Conservation (phyloP, 2,113 vertebrate genomes). For the Mormyrus lacerda region DNA sequence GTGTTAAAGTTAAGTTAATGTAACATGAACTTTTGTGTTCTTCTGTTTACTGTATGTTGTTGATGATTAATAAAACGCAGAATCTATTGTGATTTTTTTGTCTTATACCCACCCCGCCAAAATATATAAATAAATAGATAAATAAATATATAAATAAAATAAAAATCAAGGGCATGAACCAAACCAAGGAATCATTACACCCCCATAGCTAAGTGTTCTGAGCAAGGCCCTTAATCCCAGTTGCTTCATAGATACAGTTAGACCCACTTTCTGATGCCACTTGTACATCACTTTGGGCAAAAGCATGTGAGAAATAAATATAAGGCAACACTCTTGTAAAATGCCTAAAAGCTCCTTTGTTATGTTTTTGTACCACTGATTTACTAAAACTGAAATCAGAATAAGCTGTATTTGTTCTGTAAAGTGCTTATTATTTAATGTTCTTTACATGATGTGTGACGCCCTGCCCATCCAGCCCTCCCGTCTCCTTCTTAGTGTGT, state of each 20-base stretch:
- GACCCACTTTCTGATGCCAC: background rate
- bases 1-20: background rate
- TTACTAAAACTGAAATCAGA: background rate
- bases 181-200: too few relatives aligned
- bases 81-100: too few relatives aligned
- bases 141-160: too few relatives aligned
- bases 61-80: background rate
- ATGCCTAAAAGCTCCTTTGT: background rate
- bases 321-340: background rate
- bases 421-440: background rate
- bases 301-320: background rate
- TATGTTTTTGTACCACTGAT: background rate
- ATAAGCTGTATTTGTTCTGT: background rate
- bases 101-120: background rate
- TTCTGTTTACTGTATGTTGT: background rate
- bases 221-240: background rate
- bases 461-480: background rate
- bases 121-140: too few relatives aligned
- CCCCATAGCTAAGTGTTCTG: background rate
- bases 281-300: background rate
- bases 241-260: background rate
- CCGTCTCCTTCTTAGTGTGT: background rate
- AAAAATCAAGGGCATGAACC: background rate
- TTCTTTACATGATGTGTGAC: background rate
- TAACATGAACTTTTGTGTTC: background rate